Base-by-base conservation (phyloP, 2,113 vertebrate species). In the Anolis sagrei region DNA sequence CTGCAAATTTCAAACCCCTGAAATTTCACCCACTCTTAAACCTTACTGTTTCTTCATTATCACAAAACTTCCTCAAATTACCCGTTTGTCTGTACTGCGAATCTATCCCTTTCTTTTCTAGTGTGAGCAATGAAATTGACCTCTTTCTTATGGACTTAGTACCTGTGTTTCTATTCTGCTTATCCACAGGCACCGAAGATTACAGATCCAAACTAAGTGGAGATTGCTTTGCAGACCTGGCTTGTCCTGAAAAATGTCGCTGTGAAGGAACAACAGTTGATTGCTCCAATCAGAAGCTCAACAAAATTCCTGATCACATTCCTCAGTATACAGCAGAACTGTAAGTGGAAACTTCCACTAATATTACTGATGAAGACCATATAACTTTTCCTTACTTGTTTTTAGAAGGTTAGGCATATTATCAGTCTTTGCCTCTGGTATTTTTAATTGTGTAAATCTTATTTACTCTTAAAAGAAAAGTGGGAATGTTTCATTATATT, bases 261-360 rank as follows among this genome's bases (percentile, higher is more conserved):
- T 99, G 98, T 82, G 99, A 99, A 94, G 99, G 98, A 58, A 99
- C 98, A 83, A 99, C 98, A 1, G 98, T 99, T 70, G 99, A 99
- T 91, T 99, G 99, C 95, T 99, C 99, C 94, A 99, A 98, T 95
- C 99, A 99, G 93, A 99, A 98, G 89, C 97, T 99, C 92, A 97
- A 90, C 94, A 98, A 97, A 96, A 97, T 99, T 93, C 99, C 98
- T 25, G 99, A 99, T 66, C 98, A 99, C 91, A 97, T 99, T 83
- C 99, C 99, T 9, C 99, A 99, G 90, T 99, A 99, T 94, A 98
- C 98, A 0, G 98, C 98, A 27, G 99, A 99, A 89, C 95, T 99
- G 99, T 99, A 96, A 99, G 99, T 98, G 80, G 89, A 81, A 80
- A 23, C 36, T 32, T 1, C 1, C 76, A 74, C 36, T 32, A 75